A percentile compares a stretch with the other conserved stretches of the same genome.
Conservation (phyloP, 2,888 invertebrate genomes). For the Lasioglossum pauxillum region DNA sequence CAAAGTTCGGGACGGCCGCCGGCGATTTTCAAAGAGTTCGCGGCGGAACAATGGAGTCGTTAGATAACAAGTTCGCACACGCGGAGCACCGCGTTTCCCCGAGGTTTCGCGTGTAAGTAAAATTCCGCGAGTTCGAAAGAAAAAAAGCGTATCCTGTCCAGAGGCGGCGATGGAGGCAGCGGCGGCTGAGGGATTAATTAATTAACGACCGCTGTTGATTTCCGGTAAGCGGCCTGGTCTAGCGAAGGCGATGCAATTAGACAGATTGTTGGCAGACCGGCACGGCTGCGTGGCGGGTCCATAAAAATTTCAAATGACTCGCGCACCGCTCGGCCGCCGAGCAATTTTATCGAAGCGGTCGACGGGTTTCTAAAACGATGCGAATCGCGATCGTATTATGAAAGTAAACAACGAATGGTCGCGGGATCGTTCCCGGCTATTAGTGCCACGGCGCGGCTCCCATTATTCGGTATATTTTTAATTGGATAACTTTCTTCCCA, state of each 20-base stretch:
- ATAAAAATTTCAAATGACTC: constrained; percentile 30
- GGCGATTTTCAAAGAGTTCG: not conserved
- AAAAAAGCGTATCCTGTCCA: not conserved
- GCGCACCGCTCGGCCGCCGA: not conserved
- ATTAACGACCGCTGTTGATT: constrained; percentile 41
- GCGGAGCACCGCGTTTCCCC: not conserved
- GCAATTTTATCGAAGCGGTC: constrained; percentile 24
- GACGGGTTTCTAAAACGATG: not conserved
- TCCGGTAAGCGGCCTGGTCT: constrained; percentile 15
- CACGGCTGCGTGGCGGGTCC: not conserved
- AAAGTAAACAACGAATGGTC: constrained; percentile 12
- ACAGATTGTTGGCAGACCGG: constrained; percentile 30
- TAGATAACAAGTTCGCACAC: not conserved
- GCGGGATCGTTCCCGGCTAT: constrained; percentile 8
- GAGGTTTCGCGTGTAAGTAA: not conserved
- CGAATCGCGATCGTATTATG: constrained; percentile 19
- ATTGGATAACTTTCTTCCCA: not conserved
- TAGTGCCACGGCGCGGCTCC: not conserved
- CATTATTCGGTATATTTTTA: constrained; percentile 1
- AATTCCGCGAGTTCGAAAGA: not conserved
- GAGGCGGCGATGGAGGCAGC: not conserved
- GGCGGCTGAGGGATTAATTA: constrained; percentile 30
- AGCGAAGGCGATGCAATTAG: constrained; percentile 41
- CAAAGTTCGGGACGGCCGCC: no score
- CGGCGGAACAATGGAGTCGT: not conserved